Conservation (phyloP, 2,113 vertebrate species). For the Rhinopomastus cyanomelas region DNA sequence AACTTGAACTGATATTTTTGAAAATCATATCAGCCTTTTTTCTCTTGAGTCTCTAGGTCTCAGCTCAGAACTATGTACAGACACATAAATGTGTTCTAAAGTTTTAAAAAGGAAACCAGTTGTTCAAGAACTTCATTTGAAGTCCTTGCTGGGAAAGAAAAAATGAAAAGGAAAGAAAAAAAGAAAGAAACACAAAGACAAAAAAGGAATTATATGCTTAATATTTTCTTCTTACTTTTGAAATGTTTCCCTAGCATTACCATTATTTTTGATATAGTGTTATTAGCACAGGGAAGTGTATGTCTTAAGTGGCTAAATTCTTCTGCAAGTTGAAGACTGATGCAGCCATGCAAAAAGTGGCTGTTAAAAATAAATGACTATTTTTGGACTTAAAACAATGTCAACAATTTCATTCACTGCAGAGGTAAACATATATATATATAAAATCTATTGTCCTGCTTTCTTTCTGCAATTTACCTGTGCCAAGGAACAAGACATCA, state of each 20-base stretch:
- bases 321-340: background rate
- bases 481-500: conserved; percentile 94
- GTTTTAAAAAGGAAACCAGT: background rate
- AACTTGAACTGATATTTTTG: background rate
- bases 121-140: background rate
- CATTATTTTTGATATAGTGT: background rate
- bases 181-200: no score
- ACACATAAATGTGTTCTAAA: background rate
- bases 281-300: background rate
- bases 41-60: background rate
- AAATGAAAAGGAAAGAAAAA: background rate
- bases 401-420: background rate
- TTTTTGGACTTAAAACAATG: background rate
- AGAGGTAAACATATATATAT: background rate
- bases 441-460: background rate
- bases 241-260: background rate
- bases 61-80: background rate
- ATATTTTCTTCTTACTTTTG: background rate
- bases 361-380: background rate
- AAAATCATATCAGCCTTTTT: background rate
- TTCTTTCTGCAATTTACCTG: conserved; percentile 76
- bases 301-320: background rate
- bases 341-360: background rate
- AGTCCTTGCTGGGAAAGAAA: background rate
- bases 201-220: background rate